Conservation (phyloP, 2,797 vertebrate genomes). For the Cetoscarus ocellatus region DNA sequence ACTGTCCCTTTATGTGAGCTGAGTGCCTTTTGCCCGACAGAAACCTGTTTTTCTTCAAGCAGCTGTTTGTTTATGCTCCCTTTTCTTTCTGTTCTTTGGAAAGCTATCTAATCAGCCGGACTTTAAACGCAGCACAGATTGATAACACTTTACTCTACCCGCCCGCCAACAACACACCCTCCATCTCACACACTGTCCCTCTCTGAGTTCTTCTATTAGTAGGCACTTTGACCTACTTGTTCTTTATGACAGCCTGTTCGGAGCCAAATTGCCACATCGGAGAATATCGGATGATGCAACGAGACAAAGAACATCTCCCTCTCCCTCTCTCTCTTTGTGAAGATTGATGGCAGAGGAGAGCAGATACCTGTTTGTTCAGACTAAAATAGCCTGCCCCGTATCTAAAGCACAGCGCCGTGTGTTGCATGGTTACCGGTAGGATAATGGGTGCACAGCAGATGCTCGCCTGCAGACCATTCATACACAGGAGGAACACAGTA, state of each 20-base stretch:
- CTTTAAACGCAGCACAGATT: constrained; percentile 65
- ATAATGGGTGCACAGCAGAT: constrained; percentile 67
- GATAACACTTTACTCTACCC: constrained; percentile 63
- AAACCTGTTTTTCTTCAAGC: constrained; percentile 30
- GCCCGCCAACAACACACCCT: constrained; percentile 47
- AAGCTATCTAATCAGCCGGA: constrained; percentile 77
- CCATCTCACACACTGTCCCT: constrained; percentile 40
- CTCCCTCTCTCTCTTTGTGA: constrained; percentile 17
- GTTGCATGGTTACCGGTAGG: constrained; percentile 76
- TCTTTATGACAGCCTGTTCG: constrained; percentile 31
- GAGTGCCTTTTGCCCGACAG: not conserved
- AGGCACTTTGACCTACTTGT: constrained; percentile 65
- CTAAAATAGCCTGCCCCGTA: constrained; percentile 63
- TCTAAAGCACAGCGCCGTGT: constrained; percentile 72
- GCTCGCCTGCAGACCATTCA: constrained; percentile 56
- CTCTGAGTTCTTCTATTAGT: constrained; percentile 23
- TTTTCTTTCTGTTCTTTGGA: constrained; percentile 46
- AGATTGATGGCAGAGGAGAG: constrained; percentile 46
- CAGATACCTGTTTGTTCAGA: constrained; percentile 67
- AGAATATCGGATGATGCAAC: constrained; percentile 66
- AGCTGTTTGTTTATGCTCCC: constrained; percentile 65
- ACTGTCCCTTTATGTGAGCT: constrained; percentile 16
- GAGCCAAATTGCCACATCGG: constrained; percentile 49
- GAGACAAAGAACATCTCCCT: constrained; percentile 62
- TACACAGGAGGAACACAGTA: constrained; percentile 56